Percentiles rank a stretch among this genome's conserved stretches.
Evolutionary conservation across 2,888 invertebrate genomes (phyloP).

Genomic region (Drosophila kanekoi): DNA sequence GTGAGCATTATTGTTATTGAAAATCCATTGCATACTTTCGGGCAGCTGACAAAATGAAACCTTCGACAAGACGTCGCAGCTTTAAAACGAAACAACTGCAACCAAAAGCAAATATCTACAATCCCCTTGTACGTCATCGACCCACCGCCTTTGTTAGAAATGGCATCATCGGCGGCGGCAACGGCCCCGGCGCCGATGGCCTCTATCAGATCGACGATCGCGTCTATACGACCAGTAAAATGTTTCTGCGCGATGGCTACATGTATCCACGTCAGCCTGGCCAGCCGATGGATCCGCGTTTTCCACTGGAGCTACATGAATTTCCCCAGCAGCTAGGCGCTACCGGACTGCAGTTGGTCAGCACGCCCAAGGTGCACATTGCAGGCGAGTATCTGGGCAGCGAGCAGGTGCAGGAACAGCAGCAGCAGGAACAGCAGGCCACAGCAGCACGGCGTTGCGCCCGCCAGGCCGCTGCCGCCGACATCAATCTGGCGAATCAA

Average conservation of each 20-base stretch:
- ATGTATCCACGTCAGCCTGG: conserved; percentile 84
- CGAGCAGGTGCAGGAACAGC: conserved; percentile 54
- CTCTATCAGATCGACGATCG: conserved; percentile 84
- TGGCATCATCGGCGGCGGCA: conserved; percentile 82
- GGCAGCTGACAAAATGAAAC: conserved; percentile 66
- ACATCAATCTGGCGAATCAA: conserved; percentile 83
- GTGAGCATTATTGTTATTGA: not conserved
- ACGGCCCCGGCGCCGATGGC: conserved; percentile 78
- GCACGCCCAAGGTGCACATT: conserved; percentile 83
- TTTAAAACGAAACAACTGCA: conserved; percentile 81
- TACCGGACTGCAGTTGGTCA: conserved; percentile 79
- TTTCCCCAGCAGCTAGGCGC: conserved; percentile 83
- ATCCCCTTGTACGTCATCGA: conserved; percentile 71
- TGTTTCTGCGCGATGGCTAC: conserved; percentile 83
- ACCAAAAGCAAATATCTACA: conserved; percentile 67
- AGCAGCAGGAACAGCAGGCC: conserved; percentile 52
- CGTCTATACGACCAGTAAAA: conserved; percentile 83
- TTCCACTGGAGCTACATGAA: conserved; percentile 83
- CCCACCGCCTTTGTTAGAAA: conserved; percentile 82
- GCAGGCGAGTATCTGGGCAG: conserved; percentile 82
- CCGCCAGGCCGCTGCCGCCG: conserved; percentile 78
- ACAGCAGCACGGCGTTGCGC: conserved; percentile 63
- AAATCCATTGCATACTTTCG: conserved; percentile 51
- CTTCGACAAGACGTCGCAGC: conserved; percentile 83
- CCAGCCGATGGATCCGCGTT: conserved; percentile 83